Base-by-base conservation (phyloP, 2,113 vertebrate species). In the Sorex araneus region DNA sequence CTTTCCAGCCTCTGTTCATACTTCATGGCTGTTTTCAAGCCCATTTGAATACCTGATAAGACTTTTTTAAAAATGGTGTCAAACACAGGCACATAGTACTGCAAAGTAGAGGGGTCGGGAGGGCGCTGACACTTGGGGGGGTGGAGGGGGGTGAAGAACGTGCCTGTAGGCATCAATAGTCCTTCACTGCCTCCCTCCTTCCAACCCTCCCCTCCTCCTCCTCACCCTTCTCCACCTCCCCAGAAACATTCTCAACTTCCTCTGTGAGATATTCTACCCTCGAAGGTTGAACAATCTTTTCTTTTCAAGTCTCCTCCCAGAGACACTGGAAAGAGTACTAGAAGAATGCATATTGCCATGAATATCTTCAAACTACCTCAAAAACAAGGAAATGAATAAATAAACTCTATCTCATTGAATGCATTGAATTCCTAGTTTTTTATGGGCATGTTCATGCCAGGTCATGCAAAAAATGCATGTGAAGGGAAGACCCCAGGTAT, bases 121-220 rank as follows among this genome's bases (percentile, higher is more conserved):
- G 32, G 27, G n/a, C 30, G 71, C 50, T 54, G 4, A 23, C 28
- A 40, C 66, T 27, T 67, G 34, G 40, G 8, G 8, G 27, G 36
- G 1, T 16, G 19, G 74, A 34, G 40, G 8, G 8, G 27, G 36
- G 1, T 16, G 19, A 36, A 8, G 36, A 4, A 34, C 23, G 71
- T 43, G 9, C 1, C 45, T 16, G 9, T 0, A 13, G 63, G 36
- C 10, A 36, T 15, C 0, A 0, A 19, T 30, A 8, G 7, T 36
- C 25, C 47, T 18, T 77, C 7, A 7, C 40, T 40, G 40, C 40
- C 40, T 40, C 40, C 40, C 40, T 40, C 40, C 40, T 40, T 7
- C 40, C 40, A 3, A 40, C 40, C 40, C 40, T 40, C 40, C 40
- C 40, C 40, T 40, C 54, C 54, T 54, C 54, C 54, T 54, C 54